Percentiles rank a stretch among this genome's conserved stretches.
phyloP scores from a whole-genome alignment of 2,797 vertebrate species.

The Holocentrus rufus region DNA sequence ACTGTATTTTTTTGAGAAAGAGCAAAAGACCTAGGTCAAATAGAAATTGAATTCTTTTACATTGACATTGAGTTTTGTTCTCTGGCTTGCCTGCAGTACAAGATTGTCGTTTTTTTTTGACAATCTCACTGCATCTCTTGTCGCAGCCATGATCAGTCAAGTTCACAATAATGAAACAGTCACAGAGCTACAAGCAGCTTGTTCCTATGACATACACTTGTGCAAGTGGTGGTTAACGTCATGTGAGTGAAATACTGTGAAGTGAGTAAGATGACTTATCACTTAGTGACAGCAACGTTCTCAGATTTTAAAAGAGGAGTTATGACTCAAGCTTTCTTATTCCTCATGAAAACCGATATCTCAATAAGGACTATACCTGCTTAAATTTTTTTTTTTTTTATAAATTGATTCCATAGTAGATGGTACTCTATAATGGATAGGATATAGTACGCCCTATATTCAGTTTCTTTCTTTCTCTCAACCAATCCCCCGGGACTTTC shows the following conservation, averaged over 20 bases:
- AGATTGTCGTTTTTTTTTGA: constrained; percentile 30
- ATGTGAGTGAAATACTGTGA: not conserved
- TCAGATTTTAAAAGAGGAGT: constrained; percentile 12
- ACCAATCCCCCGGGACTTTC: not conserved
- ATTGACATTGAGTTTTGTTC: constrained; percentile 10
- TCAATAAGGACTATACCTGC: not conserved
- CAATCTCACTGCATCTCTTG: constrained; percentile 33
- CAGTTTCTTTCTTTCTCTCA: not conserved
- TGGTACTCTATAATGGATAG: not conserved
- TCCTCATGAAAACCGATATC: constrained; percentile 13
- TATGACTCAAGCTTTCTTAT: constrained; percentile 6
- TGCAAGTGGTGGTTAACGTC: constrained; percentile 19
- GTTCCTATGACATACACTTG: constrained; percentile 14
- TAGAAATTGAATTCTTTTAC: constrained; percentile 43
- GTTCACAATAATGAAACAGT: constrained; percentile 40
- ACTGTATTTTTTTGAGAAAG: constrained; percentile 14
- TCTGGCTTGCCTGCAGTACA: constrained; percentile 14
- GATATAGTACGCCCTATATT: not conserved
- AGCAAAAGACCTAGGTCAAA: constrained; percentile 43
- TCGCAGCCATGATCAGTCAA: constrained; percentile 39
- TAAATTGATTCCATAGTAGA: constrained; percentile 17
- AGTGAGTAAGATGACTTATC: not conserved
- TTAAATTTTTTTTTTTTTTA: not conserved
- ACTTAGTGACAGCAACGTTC: not conserved
- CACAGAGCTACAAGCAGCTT: constrained; percentile 6